Base-by-base conservation (phyloP, 1,140 invertebrate species). In the Adelges cooleyi region DNA sequence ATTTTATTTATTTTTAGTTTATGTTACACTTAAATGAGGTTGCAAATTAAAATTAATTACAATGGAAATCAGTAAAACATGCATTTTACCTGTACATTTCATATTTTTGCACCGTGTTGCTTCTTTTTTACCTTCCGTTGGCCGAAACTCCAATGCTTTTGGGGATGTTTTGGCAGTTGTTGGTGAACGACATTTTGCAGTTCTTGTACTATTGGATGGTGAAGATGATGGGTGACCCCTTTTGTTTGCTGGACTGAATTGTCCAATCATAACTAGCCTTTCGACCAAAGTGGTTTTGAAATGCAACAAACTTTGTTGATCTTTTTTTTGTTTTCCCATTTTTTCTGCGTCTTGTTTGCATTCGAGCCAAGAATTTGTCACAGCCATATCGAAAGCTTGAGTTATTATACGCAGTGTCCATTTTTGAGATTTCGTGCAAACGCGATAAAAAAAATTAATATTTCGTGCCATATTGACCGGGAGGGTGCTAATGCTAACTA, bases 321-420 rank as follows among this genome's bases (percentile, higher is more conserved):
- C 46, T 2, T 65, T 65, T 29, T 13, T 20, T 20, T 11, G n/a
- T 15, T 46, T 27, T 2, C 22, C 22, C 13, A 65, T 1, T 42
- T 15, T 13, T 18, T 44, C 27, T 23, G 67, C 65, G 36, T 72
- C 52, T 13, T 69, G 52, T 44, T 52, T 56, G 49, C 72, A 74
- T 40, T 67, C 65, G 20, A 74, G 53, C 71, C 73, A 74, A 27
- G 25, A 65, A 65, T 72, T 74, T 9, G 70, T 68, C 23, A 72
- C 42, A 5, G 69, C 53, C 23, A 74, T 62, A 46, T 69, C 67
- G 23, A 72, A 65, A 13, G 66, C 67, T 46, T 73, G 69, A 49
- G 67, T 72, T 23, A 73, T 70, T 38, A 73, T 65, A 52, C 70
- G 49, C 36, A 71, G 51, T 62, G 72, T 72, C 68, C 70, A 73